A percentile compares a stretch with the other conserved stretches of the same genome.
Conservation (phyloP, 2,797 vertebrate species). For the Pantherophis vulpinus region DNA sequence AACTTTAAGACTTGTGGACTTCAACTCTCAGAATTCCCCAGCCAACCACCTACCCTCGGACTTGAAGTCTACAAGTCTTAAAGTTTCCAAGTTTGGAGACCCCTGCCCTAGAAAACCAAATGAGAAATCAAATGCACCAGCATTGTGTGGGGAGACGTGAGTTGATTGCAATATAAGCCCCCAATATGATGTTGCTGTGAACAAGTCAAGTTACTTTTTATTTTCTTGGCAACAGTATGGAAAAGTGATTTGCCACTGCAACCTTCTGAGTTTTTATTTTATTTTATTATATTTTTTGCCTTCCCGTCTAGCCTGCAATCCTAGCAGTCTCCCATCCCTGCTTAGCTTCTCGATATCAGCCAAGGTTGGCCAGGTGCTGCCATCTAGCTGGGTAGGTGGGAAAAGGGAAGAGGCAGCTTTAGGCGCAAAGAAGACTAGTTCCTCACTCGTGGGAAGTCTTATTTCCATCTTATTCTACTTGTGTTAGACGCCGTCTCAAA, state of each 20-base stretch:
- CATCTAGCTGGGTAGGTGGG: background rate
- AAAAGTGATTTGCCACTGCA: background rate
- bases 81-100: background rate
- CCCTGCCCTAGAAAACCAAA: background rate
- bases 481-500: background rate
- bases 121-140: background rate
- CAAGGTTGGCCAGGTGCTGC: background rate
- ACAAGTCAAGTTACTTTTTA: background rate
- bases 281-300: background rate
- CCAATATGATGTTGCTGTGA: background rate
- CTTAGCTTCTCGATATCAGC: background rate
- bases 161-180: background rate
- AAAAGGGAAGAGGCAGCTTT: background rate
- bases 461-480: background rate
- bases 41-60: background rate
- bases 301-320: background rate
- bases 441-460: background rate
- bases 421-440: background rate
- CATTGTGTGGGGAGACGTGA: background rate
- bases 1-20: background rate
- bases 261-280: background rate
- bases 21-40: background rate
- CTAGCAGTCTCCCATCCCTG: background rate
- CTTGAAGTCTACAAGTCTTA: background rate
- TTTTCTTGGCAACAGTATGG: background rate